Evolutionary conservation across 2,113 vertebrate species (phyloP), one percentile per base, ranked within the genome.

Genomic region (Picathartes gymnocephalus): DNA sequence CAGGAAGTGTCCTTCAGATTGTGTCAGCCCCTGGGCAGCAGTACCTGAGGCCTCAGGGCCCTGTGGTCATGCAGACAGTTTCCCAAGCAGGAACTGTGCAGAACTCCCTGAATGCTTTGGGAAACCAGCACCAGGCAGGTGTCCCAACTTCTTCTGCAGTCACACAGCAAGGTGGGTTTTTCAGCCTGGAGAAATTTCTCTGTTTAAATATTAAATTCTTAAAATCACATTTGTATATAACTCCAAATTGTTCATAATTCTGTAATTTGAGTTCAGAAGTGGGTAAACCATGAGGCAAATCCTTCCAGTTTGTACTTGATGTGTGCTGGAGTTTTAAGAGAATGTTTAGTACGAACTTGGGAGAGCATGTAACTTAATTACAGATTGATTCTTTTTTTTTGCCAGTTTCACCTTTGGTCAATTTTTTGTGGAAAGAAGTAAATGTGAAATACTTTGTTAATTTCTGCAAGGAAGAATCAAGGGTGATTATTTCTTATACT

Each of bases 1-100:
- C 96, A 99, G 99, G 99, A 61, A 99, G 99, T 90, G 99, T 99
- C 90, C 98, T 99, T 73, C 99, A 99, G 95, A 99, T 99, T 37
- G 98, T 99, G 81, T 98, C 99, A 6, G 98, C 98, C 74, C 99
- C 99, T 0, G 98, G 99, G 35, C 98, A 99, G 94, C 98, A 98
- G 91, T 98, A 99, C 84, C 97, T 99, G 69, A 97, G 98, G 73
- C 98, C 98, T 18, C 98, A 98, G 89, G 97, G 98, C 30, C 98
- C 98, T 0, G 98, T 99, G 97, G 98, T 99, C 50, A 98, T 99
- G 98, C 99, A 98, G 93, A 97, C 98, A 0, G 93, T 98, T 62
- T 97, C 98, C 48, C 98, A 98, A 64, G 74, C 98, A 13, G 98
- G 98, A 58, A 95, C 98, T 39, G 97, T 98, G 58, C 97, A 98